A percentile compares a stretch with the other conserved stretches of the same genome.
phyloP scores from a whole-genome alignment of 35 echinoderm and acorn worm genomes.

The Heliocidaris tuberculata region DNA sequence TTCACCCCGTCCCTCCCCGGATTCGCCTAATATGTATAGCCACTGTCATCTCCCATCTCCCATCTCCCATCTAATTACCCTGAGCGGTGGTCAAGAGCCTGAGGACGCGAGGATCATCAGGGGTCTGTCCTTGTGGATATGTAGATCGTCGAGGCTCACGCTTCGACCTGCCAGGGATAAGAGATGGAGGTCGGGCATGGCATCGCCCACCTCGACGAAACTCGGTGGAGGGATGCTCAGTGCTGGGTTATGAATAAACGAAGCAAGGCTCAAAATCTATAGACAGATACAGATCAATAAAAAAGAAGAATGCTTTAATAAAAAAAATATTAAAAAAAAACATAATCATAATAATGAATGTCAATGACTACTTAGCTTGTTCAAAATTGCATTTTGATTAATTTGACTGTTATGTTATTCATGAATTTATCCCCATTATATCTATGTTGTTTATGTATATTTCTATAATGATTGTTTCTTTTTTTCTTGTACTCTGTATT shows the following conservation, averaged over 20 bases:
- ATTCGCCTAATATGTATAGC: too few relatives aligned
- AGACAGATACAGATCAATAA: too few relatives aligned
- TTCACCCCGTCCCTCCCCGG: too few relatives aligned
- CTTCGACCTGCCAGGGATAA: constrained; percentile 32
- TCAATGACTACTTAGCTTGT: background rate
- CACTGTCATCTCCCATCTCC: too few relatives aligned
- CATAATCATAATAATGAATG: background rate
- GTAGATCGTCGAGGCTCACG: constrained; percentile 31
- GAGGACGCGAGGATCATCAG: constrained; percentile 67
- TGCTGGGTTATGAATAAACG: background rate
- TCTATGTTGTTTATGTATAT: too few relatives aligned
- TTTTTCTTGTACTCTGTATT: too few relatives aligned
- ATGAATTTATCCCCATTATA: too few relatives aligned
- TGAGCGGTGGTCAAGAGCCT: constrained; percentile 75
- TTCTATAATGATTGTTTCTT: too few relatives aligned
- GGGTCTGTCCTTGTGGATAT: constrained; percentile 68
- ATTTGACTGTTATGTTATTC: too few relatives aligned
- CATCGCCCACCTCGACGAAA: background rate
- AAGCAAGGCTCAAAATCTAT: background rate
- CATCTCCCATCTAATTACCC: constrained; percentile 42
- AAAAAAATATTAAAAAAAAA: background rate
- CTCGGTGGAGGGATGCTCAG: background rate
- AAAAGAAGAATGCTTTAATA: too few relatives aligned
- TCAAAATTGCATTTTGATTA: background rate
- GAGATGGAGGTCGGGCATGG: constrained; percentile 49